These are phyloP conservation scores for Drosophila atroscutellata DNA, from an alignment of 2,888 invertebrate species.

Conservation along the genomic window DNA sequence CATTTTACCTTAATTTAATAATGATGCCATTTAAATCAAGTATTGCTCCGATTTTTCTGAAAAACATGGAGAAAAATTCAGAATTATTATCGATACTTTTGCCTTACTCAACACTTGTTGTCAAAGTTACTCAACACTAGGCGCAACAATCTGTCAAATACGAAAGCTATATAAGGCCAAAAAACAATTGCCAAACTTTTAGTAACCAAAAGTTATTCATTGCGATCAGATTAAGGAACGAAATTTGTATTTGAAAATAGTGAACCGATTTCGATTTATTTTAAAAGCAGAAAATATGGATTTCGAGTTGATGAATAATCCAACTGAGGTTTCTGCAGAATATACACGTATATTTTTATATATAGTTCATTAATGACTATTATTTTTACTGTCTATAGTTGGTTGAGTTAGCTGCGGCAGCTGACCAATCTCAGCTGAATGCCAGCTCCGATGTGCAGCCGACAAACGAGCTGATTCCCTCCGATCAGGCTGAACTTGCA, in stretches of 20 bases:
- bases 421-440: neutral
- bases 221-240: neutral
- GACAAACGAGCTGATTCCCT: neutral
- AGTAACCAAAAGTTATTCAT: neutral
- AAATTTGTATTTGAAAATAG: neutral
- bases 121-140: slow-evolving; percentile 13
- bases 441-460: neutral
- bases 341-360: accelerated
- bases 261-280: no score
- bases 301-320: neutral
- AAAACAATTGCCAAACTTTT: no score
- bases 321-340: neutral
- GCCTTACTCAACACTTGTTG: slow-evolving; percentile 5
- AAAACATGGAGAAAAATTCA: neutral
- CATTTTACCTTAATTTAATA: neutral
- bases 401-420: neutral
- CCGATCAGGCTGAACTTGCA: neutral
- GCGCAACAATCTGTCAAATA: slow-evolving; percentile 13
- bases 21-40: neutral
- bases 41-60: neutral
- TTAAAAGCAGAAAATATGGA: neutral
- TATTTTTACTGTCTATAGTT: neutral
- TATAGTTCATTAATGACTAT: neutral
- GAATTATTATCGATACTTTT: neutral
- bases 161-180: neutral